Conservation (phyloP, 2,113 vertebrate genomes). For the Thalassarche chlororhynchos region DNA sequence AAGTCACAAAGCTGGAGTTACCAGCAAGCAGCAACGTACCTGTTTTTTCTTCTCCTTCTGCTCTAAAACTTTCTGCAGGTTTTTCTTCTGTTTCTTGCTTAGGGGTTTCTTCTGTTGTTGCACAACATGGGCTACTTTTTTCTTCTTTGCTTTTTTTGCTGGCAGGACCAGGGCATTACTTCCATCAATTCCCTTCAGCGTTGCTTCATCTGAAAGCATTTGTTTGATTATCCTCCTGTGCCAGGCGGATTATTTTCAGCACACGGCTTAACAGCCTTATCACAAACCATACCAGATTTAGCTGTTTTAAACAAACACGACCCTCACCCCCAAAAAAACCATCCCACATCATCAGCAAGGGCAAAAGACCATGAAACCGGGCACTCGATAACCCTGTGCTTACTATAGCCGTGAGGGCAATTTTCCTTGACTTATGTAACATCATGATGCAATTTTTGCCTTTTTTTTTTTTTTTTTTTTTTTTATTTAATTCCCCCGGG, state of each 20-base stretch:
- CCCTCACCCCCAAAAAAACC: background rate
- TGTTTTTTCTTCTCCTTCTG: slow-evolving; percentile 92
- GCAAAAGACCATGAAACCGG: background rate
- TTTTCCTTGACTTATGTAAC: background rate
- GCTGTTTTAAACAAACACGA: background rate
- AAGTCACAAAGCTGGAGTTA: fast-evolving
- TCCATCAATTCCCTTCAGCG: slow-evolving; percentile 86
- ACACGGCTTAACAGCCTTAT: background rate
- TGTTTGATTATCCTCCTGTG: background rate
- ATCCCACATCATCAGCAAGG: background rate
- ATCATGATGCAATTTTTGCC: background rate
- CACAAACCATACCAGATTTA: background rate
- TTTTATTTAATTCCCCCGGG: background rate
- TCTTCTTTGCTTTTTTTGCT: slow-evolving; percentile 81
- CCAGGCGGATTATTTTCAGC: background rate
- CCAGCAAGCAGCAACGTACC: slow-evolving; percentile 37
- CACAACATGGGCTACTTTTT: background rate
- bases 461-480: background rate
- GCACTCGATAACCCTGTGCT: background rate
- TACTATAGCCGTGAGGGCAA: fast-evolving
- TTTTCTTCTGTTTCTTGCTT: slow-evolving; percentile 89
- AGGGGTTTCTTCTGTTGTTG: slow-evolving; percentile 80
- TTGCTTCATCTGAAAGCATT: slow-evolving; percentile 72
- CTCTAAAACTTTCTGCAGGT: slow-evolving; percentile 89
- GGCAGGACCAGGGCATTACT: slow-evolving; percentile 90